Evolutionary conservation across 2,888 invertebrate genomes (phyloP).

Genomic region (Odontocerum albicorne): DNA sequence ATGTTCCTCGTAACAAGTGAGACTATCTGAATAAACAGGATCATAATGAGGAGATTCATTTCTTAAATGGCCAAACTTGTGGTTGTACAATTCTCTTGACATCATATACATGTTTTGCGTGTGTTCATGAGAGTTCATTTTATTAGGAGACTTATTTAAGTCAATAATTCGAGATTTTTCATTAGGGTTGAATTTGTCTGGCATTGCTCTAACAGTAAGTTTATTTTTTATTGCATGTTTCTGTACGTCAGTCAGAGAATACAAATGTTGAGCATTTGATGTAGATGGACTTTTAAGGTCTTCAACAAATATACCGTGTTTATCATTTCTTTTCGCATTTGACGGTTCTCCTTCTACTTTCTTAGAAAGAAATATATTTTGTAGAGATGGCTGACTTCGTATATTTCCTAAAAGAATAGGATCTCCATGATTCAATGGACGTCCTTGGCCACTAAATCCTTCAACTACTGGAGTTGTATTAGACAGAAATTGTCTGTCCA

Average conservation of each 20-base stretch:
- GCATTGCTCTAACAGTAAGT: constrained; percentile 68
- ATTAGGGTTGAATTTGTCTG: constrained; percentile 47
- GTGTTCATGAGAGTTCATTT: constrained; percentile 16
- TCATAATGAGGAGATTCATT: constrained; percentile 44
- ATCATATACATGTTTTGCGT: constrained; percentile 5
- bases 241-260: constrained; percentile 27
- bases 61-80: background rate
- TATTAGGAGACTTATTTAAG: constrained; percentile 20
- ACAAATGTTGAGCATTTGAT: constrained; percentile 36
- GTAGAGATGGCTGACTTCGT: constrained; percentile 23
- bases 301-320: constrained; percentile 1
- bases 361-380: constrained; percentile 36
- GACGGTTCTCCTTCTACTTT: constrained; percentile 14
- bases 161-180: constrained; percentile 20
- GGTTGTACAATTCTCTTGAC: constrained; percentile 10
- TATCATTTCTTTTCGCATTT: constrained; percentile 7
- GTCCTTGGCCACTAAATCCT: constrained; percentile 54
- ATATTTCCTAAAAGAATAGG: constrained; percentile 48
- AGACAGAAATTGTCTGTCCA: constrained; percentile 53
- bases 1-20: constrained; percentile 42
- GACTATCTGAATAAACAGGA: constrained; percentile 50
- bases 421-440: constrained; percentile 47
- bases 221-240: constrained; percentile 40
- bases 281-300: constrained; percentile 20
- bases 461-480: constrained; percentile 57